These are phyloP conservation scores for Laspeyria flexula DNA, from an alignment of 2,888 invertebrate species.

Conservation along the genomic window DNA sequence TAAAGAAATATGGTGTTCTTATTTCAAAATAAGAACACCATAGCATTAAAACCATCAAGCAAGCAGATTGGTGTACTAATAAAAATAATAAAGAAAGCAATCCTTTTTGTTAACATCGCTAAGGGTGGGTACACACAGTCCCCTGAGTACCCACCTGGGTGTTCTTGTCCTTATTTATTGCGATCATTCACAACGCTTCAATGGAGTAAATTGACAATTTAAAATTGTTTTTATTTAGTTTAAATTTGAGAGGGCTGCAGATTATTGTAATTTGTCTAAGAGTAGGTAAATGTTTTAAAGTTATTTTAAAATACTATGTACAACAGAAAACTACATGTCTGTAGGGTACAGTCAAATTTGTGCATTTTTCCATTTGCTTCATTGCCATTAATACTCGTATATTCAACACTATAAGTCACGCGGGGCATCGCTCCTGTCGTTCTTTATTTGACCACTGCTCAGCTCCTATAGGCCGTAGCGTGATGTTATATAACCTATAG, in stretches of 20 bases:
- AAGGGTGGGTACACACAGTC: slow-evolving; percentile 70
- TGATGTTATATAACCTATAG: no score
- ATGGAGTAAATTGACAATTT: slow-evolving; percentile 63
- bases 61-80: slow-evolving; percentile 68
- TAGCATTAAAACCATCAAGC: slow-evolving; percentile 44
- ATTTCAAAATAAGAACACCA: slow-evolving; percentile 31
- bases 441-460: no score
- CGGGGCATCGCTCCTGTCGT: no score
- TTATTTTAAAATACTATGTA: no score
- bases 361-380: no score
- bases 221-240: slow-evolving; percentile 41
- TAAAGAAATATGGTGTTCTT: no score
- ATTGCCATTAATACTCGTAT: no score
- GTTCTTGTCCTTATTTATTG: slow-evolving; percentile 71
- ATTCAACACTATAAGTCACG: no score
- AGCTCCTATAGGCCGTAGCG: no score
- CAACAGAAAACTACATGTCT: no score
- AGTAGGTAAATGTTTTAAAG: no score
- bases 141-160: slow-evolving; percentile 72
- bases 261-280: slow-evolving; percentile 20
- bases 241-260: slow-evolving; percentile 24
- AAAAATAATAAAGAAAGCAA: slow-evolving; percentile 80
- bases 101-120: slow-evolving; percentile 71
- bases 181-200: slow-evolving; percentile 65
- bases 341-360: no score